These are phyloP conservation scores for Drosophila aldrichi DNA, from an alignment of 2,888 invertebrate species.

Conservation along the genomic window DNA sequence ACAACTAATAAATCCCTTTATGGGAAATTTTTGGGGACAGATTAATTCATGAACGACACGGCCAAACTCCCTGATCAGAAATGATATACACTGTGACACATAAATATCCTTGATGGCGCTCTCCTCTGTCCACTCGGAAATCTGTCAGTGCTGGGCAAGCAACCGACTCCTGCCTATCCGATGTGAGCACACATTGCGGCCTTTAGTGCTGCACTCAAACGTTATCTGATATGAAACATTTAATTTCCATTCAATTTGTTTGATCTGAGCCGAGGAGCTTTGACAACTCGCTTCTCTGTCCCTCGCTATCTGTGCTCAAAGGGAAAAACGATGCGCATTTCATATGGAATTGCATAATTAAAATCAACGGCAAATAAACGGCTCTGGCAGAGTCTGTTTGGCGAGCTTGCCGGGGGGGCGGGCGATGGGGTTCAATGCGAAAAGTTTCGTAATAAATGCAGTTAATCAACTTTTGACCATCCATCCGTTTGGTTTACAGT, in stretches of 20 bases:
- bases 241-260: constrained; percentile 4
- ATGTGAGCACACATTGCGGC: background rate
- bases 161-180: background rate
- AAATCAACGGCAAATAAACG: constrained; percentile 41
- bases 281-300: background rate
- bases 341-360: constrained; percentile 50
- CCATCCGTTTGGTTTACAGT: constrained; percentile 28
- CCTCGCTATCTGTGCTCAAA: background rate
- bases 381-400: constrained; percentile 8
- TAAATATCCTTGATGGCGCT: background rate
- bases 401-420: background rate
- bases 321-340: constrained; percentile 13
- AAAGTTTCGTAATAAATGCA: constrained; percentile 65
- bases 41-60: too few species aligned
- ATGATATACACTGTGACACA: background rate
- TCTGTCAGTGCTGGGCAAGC: background rate
- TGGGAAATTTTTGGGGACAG: too few species aligned
- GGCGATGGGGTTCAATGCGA: background rate
- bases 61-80: background rate
- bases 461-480: constrained; percentile 52
- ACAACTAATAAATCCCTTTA: too few species aligned
- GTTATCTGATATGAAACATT: constrained; percentile 1
- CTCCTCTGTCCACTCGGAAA: background rate
- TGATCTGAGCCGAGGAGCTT: background rate
- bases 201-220: background rate